Percentiles rank a stretch among this genome's conserved stretches.
phyloP scores from a whole-genome alignment of 2,888 invertebrate species.

The Andrena chrysosceles region DNA sequence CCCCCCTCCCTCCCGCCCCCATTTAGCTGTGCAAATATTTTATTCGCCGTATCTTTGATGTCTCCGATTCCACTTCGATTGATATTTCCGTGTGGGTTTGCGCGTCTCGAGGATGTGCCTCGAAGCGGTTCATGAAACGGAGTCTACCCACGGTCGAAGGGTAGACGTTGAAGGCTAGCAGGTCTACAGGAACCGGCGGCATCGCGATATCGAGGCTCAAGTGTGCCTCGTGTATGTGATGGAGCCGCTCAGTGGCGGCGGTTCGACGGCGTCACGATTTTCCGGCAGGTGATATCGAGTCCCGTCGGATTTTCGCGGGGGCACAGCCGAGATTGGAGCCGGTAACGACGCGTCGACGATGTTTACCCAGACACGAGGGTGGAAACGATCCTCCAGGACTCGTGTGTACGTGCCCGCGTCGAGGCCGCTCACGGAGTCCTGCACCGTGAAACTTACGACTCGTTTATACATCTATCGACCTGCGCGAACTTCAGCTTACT shows the following conservation, averaged over 20 bases:
- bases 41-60: slow-evolving; percentile 1
- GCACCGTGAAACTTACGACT: slow-evolving; percentile 58
- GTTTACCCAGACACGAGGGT: slow-evolving; percentile 77
- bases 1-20: not conserved
- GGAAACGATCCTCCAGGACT: slow-evolving; percentile 66
- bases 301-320: slow-evolving; percentile 65
- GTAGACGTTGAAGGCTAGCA: slow-evolving; percentile 19
- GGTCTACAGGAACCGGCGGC: slow-evolving; percentile 37
- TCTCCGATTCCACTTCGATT: slow-evolving; percentile 24
- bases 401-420: slow-evolving; percentile 64
- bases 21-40: slow-evolving; percentile 28
- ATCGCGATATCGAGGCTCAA: slow-evolving; percentile 54
- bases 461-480: slow-evolving; percentile 65
- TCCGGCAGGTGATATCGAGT: slow-evolving; percentile 73
- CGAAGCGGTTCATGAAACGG: slow-evolving; percentile 53
- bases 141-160: slow-evolving; percentile 23
- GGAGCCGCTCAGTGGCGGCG: slow-evolving; percentile 40
- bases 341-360: slow-evolving; percentile 74
- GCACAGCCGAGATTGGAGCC: slow-evolving; percentile 69
- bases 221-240: slow-evolving; percentile 48
- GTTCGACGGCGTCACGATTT: slow-evolving; percentile 72
- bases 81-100: slow-evolving; percentile 23
- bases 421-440: slow-evolving; percentile 47
- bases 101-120: slow-evolving; percentile 4
- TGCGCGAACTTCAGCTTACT: slow-evolving; percentile 59